Conservation (phyloP, 1,140 invertebrate genomes). For the Alviniconcha marisindica region DNA sequence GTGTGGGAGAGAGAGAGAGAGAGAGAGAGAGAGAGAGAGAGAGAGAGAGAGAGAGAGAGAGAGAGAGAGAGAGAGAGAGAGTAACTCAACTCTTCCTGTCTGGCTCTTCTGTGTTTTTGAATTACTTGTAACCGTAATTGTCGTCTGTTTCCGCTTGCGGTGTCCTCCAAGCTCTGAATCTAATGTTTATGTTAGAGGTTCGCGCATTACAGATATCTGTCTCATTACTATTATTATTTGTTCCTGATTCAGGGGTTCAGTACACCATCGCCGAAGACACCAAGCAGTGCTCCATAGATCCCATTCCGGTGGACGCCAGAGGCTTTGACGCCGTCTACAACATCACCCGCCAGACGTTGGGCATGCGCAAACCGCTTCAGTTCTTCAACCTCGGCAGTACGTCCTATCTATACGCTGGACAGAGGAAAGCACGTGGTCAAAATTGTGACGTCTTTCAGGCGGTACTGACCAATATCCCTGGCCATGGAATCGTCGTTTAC, state of each 20-base stretch:
- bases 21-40: too few relatives aligned
- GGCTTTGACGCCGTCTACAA: constrained; percentile 16
- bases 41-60: too few relatives aligned
- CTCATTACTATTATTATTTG: neutral
- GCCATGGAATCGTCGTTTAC: neutral
- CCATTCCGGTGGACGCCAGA: neutral
- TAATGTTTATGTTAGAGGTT: too few relatives aligned
- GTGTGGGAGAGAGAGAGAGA: too few relatives aligned
- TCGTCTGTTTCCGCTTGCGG: too few relatives aligned
- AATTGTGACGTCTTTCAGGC: constrained; percentile 26
- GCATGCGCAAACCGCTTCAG: constrained; percentile 15
- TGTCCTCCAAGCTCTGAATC: too few relatives aligned
- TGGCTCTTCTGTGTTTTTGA: too few relatives aligned
- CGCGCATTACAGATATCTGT: too few relatives aligned
- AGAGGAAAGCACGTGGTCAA: neutral
- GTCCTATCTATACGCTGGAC: constrained; percentile 3
- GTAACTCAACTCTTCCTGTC: too few relatives aligned
- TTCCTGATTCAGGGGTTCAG: constrained; percentile 23
- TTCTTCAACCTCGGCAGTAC: constrained; percentile 20
- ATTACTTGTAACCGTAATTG: too few relatives aligned
- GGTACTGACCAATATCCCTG: neutral
- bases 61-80: too few relatives aligned
- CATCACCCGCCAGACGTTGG: constrained; percentile 6
- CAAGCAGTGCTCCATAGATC: constrained; percentile 23
- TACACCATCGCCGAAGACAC: constrained; percentile 21